Conservation (phyloP, 2,888 invertebrate species). For the Brachyopa scutellaris region DNA sequence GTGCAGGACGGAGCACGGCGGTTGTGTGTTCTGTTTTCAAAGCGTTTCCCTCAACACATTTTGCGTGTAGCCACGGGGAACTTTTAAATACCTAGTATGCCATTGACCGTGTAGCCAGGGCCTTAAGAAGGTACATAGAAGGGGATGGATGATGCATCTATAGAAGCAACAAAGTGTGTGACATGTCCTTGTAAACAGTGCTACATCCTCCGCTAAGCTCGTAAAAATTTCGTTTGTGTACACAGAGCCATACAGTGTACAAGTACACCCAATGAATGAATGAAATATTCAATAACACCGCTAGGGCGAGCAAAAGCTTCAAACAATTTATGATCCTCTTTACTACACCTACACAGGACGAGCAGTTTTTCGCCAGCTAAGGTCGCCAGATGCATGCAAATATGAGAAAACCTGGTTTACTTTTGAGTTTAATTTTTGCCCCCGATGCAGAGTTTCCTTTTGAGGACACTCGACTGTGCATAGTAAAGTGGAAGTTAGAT, state of each 20-base stretch:
- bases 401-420: conserved; percentile 4
- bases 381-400: neutral
- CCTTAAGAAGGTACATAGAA: too few relatives aligned
- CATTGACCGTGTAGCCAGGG: too few relatives aligned
- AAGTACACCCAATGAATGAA: neutral
- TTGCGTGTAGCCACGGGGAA: too few relatives aligned
- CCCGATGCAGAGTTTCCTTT: neutral
- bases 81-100: too few relatives aligned
- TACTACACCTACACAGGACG: neutral
- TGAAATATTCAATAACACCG: conserved; percentile 36
- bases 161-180: neutral
- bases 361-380: neutral
- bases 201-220: too few relatives aligned
- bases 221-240: too few relatives aligned
- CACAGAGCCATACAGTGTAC: too few relatives aligned
- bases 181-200: neutral
- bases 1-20: too few relatives aligned
- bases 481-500: conserved; percentile 7
- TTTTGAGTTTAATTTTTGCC: conserved; percentile 7
- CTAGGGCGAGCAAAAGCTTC: neutral
- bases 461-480: conserved; percentile 1
- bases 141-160: neutral
- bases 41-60: too few relatives aligned
- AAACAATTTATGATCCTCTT: conserved; percentile 17
- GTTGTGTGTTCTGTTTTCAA: too few relatives aligned